A percentile compares a stretch with the other conserved stretches of the same genome.
These are phyloP conservation scores for Dolichopus griseipennis DNA, from an alignment of 2,888 invertebrate genomes.

Conservation along the genomic window DNA sequence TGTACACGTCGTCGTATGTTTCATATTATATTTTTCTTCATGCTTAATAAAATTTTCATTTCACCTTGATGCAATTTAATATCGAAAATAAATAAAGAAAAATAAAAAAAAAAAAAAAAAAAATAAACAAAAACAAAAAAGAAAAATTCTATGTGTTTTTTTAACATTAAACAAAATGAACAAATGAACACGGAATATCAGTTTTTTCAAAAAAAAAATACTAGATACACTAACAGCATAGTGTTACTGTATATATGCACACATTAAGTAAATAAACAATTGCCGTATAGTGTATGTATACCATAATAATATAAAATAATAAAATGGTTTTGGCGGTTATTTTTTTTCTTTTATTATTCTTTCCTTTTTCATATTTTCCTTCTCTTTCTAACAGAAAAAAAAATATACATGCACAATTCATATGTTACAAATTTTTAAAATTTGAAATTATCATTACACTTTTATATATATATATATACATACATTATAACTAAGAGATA, in stretches of 20 bases:
- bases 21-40: not conserved
- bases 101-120: not conserved
- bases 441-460: too few species aligned
- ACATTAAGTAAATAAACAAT: not conserved
- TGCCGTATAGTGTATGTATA: too few species aligned
- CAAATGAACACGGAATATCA: not conserved
- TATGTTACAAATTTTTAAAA: not conserved
- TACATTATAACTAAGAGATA: too few species aligned
- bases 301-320: not conserved
- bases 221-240: not conserved
- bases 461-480: too few species aligned
- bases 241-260: not conserved
- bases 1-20: too few species aligned
- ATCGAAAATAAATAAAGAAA: not conserved
- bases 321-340: not conserved
- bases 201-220: not conserved
- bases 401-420: not conserved
- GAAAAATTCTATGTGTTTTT: too few species aligned
- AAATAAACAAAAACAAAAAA: not conserved
- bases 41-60: slow-evolving; percentile 4
- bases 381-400: not conserved
- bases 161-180: too few species aligned
- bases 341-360: not conserved
- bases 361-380: not conserved
- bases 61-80: slow-evolving; percentile 6